These are phyloP conservation scores for Alviniconcha marisindica DNA, from an alignment of 1,140 invertebrate species.

Conservation along the genomic window DNA sequence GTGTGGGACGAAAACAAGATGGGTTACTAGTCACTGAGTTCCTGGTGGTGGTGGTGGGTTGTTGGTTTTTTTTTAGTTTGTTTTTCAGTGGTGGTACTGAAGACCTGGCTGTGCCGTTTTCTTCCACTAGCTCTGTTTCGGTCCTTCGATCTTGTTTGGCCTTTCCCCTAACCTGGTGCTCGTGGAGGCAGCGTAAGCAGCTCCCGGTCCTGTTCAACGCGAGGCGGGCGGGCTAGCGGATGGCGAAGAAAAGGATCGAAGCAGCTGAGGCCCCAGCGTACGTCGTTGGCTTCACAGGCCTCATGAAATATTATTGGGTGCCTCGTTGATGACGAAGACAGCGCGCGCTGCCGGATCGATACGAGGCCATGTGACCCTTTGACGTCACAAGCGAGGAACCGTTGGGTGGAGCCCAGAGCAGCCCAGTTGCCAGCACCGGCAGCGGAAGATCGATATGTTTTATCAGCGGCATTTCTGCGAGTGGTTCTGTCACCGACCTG, in stretches of 20 bases:
- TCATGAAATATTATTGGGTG: conserved; percentile 25
- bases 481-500: not conserved
- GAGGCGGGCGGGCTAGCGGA: not conserved
- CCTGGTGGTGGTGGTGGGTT: too few species aligned
- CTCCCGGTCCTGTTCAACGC: not conserved
- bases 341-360: conserved; percentile 18
- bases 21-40: too few species aligned
- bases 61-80: too few species aligned
- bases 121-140: too few species aligned
- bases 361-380: conserved; percentile 37
- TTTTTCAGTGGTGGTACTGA: too few species aligned
- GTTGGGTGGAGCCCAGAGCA: not conserved
- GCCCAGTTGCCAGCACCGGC: not conserved
- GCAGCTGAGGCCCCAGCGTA: too few species aligned
- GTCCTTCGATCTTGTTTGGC: too few species aligned
- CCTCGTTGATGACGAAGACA: conserved; percentile 17
- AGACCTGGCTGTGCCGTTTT: too few species aligned
- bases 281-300: not conserved
- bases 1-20: too few species aligned
- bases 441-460: not conserved
- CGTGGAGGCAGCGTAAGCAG: too few species aligned
- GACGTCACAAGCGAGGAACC: conserved; percentile 40
- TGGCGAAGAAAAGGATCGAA: not conserved
- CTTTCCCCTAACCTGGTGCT: too few species aligned
- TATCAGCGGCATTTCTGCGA: not conserved